Evolutionary conservation across 2,888 invertebrate genomes (phyloP).

Genomic region (Perdita meconis): DNA sequence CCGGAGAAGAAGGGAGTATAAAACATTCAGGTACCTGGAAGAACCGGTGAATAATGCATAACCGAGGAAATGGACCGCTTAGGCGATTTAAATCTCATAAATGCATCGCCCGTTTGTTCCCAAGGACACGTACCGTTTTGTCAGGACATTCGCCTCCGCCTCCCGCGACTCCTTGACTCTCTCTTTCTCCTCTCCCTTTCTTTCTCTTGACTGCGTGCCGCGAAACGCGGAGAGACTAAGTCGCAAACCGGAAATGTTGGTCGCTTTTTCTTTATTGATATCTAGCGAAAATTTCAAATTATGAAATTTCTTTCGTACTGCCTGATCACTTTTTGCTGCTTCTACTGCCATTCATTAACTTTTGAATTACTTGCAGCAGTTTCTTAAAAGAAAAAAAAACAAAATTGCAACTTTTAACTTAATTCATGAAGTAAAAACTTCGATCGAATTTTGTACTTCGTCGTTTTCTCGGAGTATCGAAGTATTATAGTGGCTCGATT

Average conservation of each 20-base stretch:
- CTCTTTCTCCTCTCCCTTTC: no score
- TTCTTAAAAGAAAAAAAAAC: no score
- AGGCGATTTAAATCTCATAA: constrained; percentile 83
- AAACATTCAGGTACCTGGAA: constrained; percentile 79
- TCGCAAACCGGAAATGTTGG: constrained; percentile 25
- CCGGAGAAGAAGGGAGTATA: constrained; percentile 65
- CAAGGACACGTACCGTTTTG: constrained; percentile 74
- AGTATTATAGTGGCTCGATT: no score
- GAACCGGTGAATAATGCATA: constrained; percentile 82
- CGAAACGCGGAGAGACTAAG: constrained; percentile 27
- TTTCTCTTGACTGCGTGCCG: constrained; percentile 30
- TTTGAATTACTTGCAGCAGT: no score
- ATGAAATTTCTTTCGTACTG: no score
- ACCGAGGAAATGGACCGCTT: constrained; percentile 82
- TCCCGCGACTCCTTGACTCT: constrained; percentile 46
- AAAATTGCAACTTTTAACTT: no score
- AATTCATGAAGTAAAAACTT: no score
- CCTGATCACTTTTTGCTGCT: no score
- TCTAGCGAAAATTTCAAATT: neutral
- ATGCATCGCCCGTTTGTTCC: constrained; percentile 77
- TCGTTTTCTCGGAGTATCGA: no score
- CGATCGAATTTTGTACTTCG: no score
- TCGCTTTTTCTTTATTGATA: constrained; percentile 1
- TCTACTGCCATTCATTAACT: no score
- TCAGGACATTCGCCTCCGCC: constrained; percentile 65